Base-by-base conservation (phyloP, 1,140 invertebrate genomes). In the Diprion similis region DNA sequence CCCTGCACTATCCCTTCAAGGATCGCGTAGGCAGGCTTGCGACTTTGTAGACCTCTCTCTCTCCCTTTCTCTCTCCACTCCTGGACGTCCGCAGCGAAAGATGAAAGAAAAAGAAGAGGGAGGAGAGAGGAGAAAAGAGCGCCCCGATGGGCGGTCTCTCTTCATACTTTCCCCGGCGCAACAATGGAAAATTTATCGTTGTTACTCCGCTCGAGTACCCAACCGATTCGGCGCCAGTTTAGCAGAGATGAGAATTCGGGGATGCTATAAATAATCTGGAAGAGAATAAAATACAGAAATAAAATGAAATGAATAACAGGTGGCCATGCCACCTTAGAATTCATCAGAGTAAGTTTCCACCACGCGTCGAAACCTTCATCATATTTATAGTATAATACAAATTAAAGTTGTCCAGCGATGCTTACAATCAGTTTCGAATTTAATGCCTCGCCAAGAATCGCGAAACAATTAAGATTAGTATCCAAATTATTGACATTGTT, bases 101-200 rank as follows among this genome's bases (percentile, higher is more conserved):
- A 37, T 37, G 24, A 37, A 37, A 37, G 24, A 37, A 37, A 37
- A 37, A 6, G 6, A 37, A 37, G 24, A 37, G 24, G 24, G 24
- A 37, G 24, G 24, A 37, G 24, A 37, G 24, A 37, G 6, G 24
- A 37, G 24, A 37, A 6, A 37, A 1, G 24, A 37, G 51, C 51
- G 11, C n/a, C 51, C 51, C 51, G 51, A 59, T 59, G 51, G 51
- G 51, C n/a, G 51, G 51, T 8, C 51, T 17, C 51, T 17, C 51
- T 13, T 59, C 11, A 59, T 59, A 59, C 51, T 59, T 59, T 59
- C 9, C 51, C 51, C 11, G 24, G 24, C 24, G 24, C 24, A 37
- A 59, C 51, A 59, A 59, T 59, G 51, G 51, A 17, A 59, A 59
- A 59, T 59, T 59, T 59, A 59, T 59, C 51, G 51, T 59, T 59